phyloP scores from a whole-genome alignment of 1,140 invertebrate species.

The Hyposmocoma kahamanoa region DNA sequence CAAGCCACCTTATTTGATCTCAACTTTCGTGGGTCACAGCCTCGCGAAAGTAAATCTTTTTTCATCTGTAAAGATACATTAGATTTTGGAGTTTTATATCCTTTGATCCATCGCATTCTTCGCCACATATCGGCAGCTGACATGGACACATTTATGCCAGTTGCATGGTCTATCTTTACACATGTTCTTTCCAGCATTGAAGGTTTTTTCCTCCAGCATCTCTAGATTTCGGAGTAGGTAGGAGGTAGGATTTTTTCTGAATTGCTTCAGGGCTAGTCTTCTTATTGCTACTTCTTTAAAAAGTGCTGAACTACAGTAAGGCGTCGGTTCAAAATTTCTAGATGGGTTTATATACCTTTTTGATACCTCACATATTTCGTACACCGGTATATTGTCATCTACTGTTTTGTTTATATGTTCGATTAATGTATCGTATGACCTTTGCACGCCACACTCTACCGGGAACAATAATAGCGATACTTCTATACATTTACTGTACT shows the following conservation, averaged over 20 bases:
- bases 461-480: too few species aligned
- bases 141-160: background rate
- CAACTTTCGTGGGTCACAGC: background rate
- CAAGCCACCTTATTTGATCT: background rate
- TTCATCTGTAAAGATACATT: background rate
- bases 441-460: too few species aligned
- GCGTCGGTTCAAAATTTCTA: slow-evolving; percentile 9
- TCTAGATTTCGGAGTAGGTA: slow-evolving; percentile 1
- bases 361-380: background rate
- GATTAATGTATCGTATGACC: background rate
- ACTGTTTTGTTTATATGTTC: background rate
- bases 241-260: slow-evolving; percentile 18
- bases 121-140: background rate
- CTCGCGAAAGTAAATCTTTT: background rate
- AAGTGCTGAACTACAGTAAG: slow-evolving; percentile 16
- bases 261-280: slow-evolving; percentile 13
- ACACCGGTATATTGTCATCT: background rate
- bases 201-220: background rate
- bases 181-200: background rate
- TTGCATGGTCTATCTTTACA: background rate
- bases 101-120: slow-evolving; percentile 1
- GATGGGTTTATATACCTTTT: too few species aligned
- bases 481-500: background rate
- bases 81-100: background rate
- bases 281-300: slow-evolving; percentile 21